Conservation (phyloP, 2,888 invertebrate genomes). For the Dicranocentrus wangi region DNA sequence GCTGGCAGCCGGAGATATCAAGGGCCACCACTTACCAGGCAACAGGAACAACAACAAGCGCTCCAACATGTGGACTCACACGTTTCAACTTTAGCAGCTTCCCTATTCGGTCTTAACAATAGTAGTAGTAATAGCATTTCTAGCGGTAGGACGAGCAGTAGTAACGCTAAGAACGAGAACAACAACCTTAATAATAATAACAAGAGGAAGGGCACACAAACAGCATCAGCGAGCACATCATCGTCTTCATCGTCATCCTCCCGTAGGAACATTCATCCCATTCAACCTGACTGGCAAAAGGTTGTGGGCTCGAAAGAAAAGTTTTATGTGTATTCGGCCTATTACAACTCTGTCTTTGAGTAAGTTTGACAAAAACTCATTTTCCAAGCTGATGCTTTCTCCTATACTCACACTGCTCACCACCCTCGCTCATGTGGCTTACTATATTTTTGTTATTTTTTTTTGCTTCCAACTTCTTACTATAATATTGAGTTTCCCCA, state of each 20-base stretch:
- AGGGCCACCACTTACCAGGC: constrained; percentile 41
- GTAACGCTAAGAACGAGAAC: constrained; percentile 7
- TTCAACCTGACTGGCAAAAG: constrained; percentile 74
- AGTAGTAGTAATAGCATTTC: constrained; percentile 31
- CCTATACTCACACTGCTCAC: not conserved
- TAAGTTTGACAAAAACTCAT: constrained; percentile 68
- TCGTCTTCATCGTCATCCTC: constrained; percentile 51
- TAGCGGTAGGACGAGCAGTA: constrained; percentile 17
- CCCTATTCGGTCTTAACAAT: constrained; percentile 33
- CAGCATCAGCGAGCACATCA: constrained; percentile 43
- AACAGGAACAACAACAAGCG: constrained; percentile 47
- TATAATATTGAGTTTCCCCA: too few species aligned
- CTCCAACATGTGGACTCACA: constrained; percentile 59
- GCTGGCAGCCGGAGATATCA: constrained; percentile 62
- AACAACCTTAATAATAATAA: constrained; percentile 34
- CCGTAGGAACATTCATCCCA: constrained; percentile 65
- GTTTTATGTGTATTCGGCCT: constrained; percentile 94
- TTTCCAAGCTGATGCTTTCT: constrained; percentile 53
- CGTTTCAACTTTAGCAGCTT: constrained; percentile 48
- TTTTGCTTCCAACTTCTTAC: not conserved
- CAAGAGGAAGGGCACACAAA: constrained; percentile 33
- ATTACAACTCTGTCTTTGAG: constrained; percentile 79
- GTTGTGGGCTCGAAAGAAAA: constrained; percentile 77
- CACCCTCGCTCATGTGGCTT: not conserved
- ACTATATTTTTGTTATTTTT: constrained; percentile 4